Percentiles rank a stretch among this genome's conserved stretches.
Evolutionary conservation across 2,797 vertebrate genomes (phyloP).

Genomic region (Aulostomus chinensis): DNA sequence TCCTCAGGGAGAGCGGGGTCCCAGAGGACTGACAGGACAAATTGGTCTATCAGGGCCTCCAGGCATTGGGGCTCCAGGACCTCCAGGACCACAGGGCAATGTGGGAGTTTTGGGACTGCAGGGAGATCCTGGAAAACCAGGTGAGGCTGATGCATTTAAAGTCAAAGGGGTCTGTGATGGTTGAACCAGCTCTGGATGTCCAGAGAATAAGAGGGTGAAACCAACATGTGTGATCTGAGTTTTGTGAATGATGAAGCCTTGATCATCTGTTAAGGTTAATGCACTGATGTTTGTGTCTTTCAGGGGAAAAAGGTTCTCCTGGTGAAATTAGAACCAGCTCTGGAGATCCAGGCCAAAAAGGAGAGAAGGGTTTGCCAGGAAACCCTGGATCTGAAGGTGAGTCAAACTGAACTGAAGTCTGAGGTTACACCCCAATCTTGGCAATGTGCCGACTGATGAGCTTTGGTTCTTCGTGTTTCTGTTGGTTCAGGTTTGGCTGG

Average conservation of each 20-base stretch:
- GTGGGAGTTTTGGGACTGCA: conserved; percentile 48
- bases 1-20: conserved; percentile 35
- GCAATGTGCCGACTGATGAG: too few relatives aligned
- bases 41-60: conserved; percentile 59
- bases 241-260: too few relatives aligned
- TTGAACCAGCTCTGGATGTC: too few relatives aligned
- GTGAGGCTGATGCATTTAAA: too few relatives aligned
- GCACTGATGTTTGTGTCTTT: too few relatives aligned
- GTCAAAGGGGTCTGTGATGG: too few relatives aligned
- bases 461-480: too few relatives aligned
- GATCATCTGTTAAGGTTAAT: too few relatives aligned
- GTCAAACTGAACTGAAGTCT: too few relatives aligned
- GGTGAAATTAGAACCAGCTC: conserved; percentile 22
- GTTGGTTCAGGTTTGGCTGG: conserved; percentile 71
- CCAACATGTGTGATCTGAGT: too few relatives aligned
- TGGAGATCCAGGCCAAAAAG: conserved; percentile 66
- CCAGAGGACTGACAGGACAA: conserved; percentile 57
- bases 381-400: conserved; percentile 70
- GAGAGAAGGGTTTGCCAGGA: conserved; percentile 61
- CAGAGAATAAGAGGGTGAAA: too few relatives aligned
- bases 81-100: conserved; percentile 54
- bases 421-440: too few relatives aligned
- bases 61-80: conserved; percentile 60
- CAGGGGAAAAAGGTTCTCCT: conserved; percentile 71
- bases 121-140: conserved; percentile 62